Percentiles rank a stretch among this genome's conserved stretches.
phyloP scores from a whole-genome alignment of 1,140 invertebrate genomes.

The Asbolus verrucosus region DNA sequence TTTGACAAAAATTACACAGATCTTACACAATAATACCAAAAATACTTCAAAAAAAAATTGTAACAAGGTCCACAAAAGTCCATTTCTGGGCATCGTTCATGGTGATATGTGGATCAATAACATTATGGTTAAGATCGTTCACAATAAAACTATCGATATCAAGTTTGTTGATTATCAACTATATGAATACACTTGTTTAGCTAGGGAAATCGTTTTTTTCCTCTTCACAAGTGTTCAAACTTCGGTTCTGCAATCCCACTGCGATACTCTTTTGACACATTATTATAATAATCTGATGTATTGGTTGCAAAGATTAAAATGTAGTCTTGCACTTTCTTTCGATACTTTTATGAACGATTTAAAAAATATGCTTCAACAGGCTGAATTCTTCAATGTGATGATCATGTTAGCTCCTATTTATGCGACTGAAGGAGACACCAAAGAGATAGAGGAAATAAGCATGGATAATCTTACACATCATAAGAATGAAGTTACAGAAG shows the following conservation, averaged over 20 bases:
- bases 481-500: conserved; percentile 9
- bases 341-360: conserved; percentile 51
- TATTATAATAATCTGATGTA: conserved; percentile 68
- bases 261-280: conserved; percentile 65
- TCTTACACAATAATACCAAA: neutral
- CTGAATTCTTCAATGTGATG: conserved; percentile 50
- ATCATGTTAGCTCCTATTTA: conserved; percentile 48
- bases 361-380: conserved; percentile 1
- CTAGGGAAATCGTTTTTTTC: conserved; percentile 70
- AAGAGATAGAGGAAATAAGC: conserved; percentile 29
- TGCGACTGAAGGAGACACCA: neutral
- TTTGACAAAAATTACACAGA: neutral
- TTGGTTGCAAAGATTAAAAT: conserved; percentile 52
- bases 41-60: conserved; percentile 50
- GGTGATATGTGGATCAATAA: conserved; percentile 75
- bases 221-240: conserved; percentile 67
- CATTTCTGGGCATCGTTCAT: conserved; percentile 68
- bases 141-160: conserved; percentile 63
- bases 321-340: conserved; percentile 44
- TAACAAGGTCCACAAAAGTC: conserved; percentile 51
- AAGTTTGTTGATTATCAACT: conserved; percentile 75
- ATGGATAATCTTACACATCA: conserved; percentile 4
- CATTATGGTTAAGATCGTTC: conserved; percentile 67
- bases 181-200: conserved; percentile 66
- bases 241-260: conserved; percentile 61